These are phyloP conservation scores for Cataglyphis cursor DNA, from an alignment of 2,888 invertebrate genomes.

Conservation along the genomic window DNA sequence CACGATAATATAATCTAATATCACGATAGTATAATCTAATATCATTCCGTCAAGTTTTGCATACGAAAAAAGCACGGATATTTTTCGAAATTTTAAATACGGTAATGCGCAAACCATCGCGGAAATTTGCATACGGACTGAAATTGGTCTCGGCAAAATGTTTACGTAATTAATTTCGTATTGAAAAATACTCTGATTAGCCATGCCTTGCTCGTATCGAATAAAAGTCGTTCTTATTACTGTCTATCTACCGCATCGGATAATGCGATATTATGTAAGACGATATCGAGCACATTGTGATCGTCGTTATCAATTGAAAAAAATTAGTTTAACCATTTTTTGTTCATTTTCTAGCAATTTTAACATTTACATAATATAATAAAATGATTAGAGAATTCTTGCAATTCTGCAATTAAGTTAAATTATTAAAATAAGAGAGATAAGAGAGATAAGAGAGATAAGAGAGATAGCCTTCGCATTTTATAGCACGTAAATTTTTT, in stretches of 20 bases:
- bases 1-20: background rate
- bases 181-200: constrained; percentile 36
- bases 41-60: constrained; percentile 2
- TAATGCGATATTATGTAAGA: constrained; percentile 35
- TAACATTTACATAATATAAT: background rate
- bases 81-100: background rate
- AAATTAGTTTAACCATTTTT: background rate
- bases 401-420: background rate
- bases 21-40: background rate
- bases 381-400: background rate
- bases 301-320: background rate
- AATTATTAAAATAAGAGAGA: background rate
- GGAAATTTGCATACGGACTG: background rate
- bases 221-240: constrained; percentile 18
- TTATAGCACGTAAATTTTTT: background rate
- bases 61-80: background rate
- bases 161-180: constrained; percentile 46
- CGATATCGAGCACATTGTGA: background rate
- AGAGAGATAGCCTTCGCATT: background rate
- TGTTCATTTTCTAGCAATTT: background rate
- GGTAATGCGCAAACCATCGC: background rate
- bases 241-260: constrained; percentile 3
- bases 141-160: constrained; percentile 1
- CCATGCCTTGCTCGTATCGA: constrained; percentile 13
- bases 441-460: too few species aligned